phyloP scores from a whole-genome alignment of 2,797 vertebrate species.

The Champsocephalus esox region DNA sequence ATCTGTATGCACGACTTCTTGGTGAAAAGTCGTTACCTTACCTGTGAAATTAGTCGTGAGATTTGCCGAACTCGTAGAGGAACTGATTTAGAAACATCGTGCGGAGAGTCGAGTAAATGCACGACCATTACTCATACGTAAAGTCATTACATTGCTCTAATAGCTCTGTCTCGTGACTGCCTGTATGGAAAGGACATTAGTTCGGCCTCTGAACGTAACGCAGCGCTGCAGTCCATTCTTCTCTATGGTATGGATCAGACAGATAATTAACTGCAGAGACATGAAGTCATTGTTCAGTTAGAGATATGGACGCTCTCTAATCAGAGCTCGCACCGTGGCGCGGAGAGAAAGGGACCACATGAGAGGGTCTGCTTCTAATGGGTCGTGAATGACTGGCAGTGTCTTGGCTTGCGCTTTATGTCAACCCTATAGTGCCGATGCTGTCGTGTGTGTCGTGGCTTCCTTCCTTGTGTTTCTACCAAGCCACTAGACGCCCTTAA shows the following conservation, averaged over 20 bases:
- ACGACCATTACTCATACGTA: conserved; percentile 82
- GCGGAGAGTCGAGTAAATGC: conserved; percentile 52
- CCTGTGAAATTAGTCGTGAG: conserved; percentile 49
- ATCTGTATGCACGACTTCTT: conserved; percentile 28
- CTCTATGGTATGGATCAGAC: conserved; percentile 81
- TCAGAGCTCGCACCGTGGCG: conserved; percentile 60
- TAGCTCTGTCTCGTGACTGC: conserved; percentile 77
- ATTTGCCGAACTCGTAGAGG: conserved; percentile 39
- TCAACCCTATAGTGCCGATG: background rate
- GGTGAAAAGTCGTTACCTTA: conserved; percentile 28
- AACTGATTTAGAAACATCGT: conserved; percentile 55
- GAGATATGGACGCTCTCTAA: conserved; percentile 76
- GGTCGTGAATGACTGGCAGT: conserved; percentile 29
- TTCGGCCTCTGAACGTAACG: conserved; percentile 66
- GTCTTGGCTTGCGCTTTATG: conserved; percentile 16
- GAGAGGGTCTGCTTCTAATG: conserved; percentile 36
- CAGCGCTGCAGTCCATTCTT: conserved; percentile 67
- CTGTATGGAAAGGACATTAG: conserved; percentile 76
- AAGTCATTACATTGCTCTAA: conserved; percentile 83
- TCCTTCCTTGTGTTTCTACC: no score
- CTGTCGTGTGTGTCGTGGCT: background rate
- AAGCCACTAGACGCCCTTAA: no score
- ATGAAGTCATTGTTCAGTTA: conserved; percentile 81
- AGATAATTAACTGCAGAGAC: conserved; percentile 85
- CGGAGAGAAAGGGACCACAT: conserved; percentile 44